Evolutionary conservation across 2,888 invertebrate genomes (phyloP).

Genomic region (Pardosa pseudoannulata): DNA sequence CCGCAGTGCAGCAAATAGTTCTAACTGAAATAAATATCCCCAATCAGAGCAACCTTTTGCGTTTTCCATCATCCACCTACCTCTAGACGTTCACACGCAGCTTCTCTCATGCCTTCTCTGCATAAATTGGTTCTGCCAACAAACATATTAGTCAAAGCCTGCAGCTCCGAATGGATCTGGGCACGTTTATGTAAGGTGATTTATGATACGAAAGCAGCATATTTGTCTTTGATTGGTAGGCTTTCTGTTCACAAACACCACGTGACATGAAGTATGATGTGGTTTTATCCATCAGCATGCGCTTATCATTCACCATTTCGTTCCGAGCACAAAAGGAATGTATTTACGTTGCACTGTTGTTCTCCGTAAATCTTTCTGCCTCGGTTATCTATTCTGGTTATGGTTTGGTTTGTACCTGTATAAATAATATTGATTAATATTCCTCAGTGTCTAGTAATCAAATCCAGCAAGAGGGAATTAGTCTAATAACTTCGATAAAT

Average conservation of each 20-base stretch:
- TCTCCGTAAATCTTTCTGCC: too few relatives aligned
- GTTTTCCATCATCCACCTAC: not conserved
- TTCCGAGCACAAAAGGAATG: not conserved
- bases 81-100: not conserved
- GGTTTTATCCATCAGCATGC: not conserved
- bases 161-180: not conserved
- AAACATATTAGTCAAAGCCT: constrained; percentile 1
- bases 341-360: too few relatives aligned
- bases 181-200: constrained; percentile 10
- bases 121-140: constrained; percentile 16
- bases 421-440: too few relatives aligned
- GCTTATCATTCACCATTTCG: not conserved
- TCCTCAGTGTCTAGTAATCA: too few relatives aligned
- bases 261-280: constrained; percentile 10
- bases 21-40: constrained; percentile 1
- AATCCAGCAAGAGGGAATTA: too few relatives aligned
- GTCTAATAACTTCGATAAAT: too few relatives aligned
- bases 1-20: not conserved
- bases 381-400: too few relatives aligned
- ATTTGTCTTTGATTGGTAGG: constrained; percentile 9
- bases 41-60: not conserved
- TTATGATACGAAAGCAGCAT: constrained; percentile 8
- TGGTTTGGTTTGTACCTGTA: too few relatives aligned
- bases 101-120: not conserved
- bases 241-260: constrained; percentile 10